Evolutionary conservation across 2,888 invertebrate genomes (phyloP).

Genomic region (Orchestes rusci): DNA sequence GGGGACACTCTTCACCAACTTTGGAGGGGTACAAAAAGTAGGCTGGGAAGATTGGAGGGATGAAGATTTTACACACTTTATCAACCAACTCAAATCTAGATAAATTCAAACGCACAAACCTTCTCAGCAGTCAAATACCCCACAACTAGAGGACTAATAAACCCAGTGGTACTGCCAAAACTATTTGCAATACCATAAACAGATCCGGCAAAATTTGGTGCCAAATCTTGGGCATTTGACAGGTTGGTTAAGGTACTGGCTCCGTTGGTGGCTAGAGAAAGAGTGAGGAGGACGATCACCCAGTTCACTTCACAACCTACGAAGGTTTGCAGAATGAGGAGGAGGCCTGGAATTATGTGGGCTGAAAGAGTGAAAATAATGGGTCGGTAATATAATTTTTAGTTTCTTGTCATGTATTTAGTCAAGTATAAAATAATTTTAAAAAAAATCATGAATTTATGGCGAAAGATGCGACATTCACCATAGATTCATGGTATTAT

Average conservation of each 20-base stretch:
- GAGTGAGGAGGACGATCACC: conserved; percentile 57
- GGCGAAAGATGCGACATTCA: no score
- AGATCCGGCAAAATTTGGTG: conserved; percentile 67
- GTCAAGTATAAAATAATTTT: no score
- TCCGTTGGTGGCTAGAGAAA: conserved; percentile 56
- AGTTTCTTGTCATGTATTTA: no score
- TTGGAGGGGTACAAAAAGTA: no score
- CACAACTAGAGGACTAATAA: conserved; percentile 63
- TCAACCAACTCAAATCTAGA: background rate
- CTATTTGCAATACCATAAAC: conserved; percentile 69
- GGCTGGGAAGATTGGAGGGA: no score
- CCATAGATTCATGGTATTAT: no score
- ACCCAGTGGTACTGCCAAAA: conserved; percentile 61
- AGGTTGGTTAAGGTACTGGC: conserved; percentile 42
- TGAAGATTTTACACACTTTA: no score
- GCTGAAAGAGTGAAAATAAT: conserved; percentile 33
- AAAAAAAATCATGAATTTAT: no score
- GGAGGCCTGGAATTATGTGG: conserved; percentile 47
- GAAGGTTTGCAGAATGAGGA: conserved; percentile 49
- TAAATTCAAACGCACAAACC: conserved; percentile 26
- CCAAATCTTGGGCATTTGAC: conserved; percentile 56
- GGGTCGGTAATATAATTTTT: background rate
- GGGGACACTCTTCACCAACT: no score
- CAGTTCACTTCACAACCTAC: conserved; percentile 56
- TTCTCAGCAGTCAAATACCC: conserved; percentile 45